A percentile compares a stretch with the other conserved stretches of the same genome.
Evolutionary conservation across 2,797 vertebrate genomes (phyloP).

Genomic region (Lepilemur ruficaudatus): DNA sequence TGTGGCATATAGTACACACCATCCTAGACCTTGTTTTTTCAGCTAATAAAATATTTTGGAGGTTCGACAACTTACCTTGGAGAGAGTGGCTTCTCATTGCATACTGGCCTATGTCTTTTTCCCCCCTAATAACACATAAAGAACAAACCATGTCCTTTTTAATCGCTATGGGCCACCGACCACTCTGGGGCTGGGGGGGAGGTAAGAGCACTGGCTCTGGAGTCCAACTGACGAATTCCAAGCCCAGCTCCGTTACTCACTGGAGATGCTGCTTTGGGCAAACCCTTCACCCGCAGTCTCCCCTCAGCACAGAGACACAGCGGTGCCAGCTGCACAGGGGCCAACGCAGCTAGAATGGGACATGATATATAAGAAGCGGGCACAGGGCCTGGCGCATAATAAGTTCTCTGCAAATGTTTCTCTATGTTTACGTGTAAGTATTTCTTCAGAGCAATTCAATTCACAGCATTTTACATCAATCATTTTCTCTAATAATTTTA

Average conservation of each 20-base stretch:
- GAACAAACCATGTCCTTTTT: background rate
- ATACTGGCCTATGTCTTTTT: background rate
- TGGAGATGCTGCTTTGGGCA: background rate
- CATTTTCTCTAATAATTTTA: background rate
- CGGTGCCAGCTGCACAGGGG: background rate
- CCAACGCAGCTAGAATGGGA: background rate
- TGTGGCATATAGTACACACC: background rate
- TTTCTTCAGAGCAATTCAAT: background rate
- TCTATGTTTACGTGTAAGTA: background rate
- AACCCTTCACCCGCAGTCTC: background rate
- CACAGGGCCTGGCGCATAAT: background rate
- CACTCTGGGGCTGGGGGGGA: accelerated
- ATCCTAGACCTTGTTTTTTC: background rate
- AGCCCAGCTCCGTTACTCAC: background rate
- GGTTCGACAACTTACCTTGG: background rate
- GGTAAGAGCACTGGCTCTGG: background rate
- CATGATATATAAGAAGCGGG: background rate
- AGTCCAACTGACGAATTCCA: background rate
- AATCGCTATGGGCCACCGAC: background rate
- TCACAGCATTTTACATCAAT: background rate
- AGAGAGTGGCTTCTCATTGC: background rate
- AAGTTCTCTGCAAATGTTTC: background rate
- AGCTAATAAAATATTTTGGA: background rate
- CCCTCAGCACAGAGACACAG: background rate
- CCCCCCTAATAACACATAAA: too few species aligned